Percentiles rank a stretch among this genome's conserved stretches.
Conservation (phyloP, 2,797 vertebrate genomes). For the Ibycter americanus region DNA sequence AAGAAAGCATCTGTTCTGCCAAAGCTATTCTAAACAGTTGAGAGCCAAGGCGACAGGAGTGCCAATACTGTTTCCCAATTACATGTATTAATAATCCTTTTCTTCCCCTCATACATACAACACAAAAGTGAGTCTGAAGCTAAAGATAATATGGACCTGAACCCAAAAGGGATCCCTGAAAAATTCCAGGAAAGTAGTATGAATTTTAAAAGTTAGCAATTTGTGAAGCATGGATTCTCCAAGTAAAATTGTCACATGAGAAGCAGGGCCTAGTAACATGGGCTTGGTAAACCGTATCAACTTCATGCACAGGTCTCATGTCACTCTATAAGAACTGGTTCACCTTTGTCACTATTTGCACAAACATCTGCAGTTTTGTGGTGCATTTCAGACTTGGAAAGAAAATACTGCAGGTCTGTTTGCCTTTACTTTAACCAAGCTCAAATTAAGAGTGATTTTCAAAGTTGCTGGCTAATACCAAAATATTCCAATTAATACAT, state of each 20-base stretch:
- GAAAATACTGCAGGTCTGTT: neutral
- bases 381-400: neutral
- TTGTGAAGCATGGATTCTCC: neutral
- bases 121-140: neutral
- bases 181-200: neutral
- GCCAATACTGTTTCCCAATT: neutral
- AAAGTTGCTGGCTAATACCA: neutral
- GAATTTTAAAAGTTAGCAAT: neutral
- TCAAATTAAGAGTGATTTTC: neutral
- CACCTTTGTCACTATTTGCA: neutral
- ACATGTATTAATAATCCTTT: neutral
- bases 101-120: neutral
- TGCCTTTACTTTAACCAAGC: neutral
- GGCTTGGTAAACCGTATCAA: neutral
- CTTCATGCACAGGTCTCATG: neutral
- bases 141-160: neutral
- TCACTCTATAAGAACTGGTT: neutral
- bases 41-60: neutral
- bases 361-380: neutral
- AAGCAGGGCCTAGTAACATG: neutral
- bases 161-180: neutral
- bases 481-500: neutral
- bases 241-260: neutral
- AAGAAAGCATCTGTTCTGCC: neutral
- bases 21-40: neutral